phyloP scores from a whole-genome alignment of 1,140 invertebrate genomes.

The Eueides isabella region DNA sequence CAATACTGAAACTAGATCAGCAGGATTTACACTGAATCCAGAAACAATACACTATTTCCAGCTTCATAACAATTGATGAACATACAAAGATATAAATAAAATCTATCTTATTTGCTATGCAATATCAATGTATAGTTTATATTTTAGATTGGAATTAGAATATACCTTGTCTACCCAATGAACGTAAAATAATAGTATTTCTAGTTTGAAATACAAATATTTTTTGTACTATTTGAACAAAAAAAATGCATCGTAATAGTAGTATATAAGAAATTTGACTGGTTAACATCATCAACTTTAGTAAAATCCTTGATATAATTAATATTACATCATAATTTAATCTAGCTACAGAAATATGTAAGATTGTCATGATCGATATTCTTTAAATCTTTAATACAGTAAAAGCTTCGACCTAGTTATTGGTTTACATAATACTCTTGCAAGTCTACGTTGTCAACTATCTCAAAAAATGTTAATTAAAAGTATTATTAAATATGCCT shows the following conservation, averaged over 20 bases:
- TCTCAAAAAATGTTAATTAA: not conserved
- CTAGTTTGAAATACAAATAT: too few species aligned
- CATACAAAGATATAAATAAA: not conserved
- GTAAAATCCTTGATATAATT: not conserved
- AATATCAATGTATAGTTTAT: not conserved
- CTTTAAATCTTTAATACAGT: conserved; percentile 4
- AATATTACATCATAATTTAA: not conserved
- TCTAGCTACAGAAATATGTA: not conserved
- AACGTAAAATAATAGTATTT: too few species aligned
- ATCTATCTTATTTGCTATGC: not conserved
- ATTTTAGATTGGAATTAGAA: not conserved
- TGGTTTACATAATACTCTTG: not conserved
- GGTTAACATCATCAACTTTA: not conserved
- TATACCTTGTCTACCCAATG: too few species aligned
- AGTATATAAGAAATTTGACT: not conserved
- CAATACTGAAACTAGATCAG: conserved; percentile 3
- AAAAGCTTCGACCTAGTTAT: not conserved
- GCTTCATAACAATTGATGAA: conserved; percentile 1
- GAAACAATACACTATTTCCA: not conserved
- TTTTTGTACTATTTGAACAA: not conserved
- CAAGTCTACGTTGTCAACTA: not conserved
- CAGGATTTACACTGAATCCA: not conserved
- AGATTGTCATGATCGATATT: not conserved
- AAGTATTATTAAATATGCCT: not conserved
- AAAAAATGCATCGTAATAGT: too few species aligned